These are phyloP conservation scores for Tarsius wallacei DNA, from an alignment of 2,797 vertebrate species.

Conservation along the genomic window DNA sequence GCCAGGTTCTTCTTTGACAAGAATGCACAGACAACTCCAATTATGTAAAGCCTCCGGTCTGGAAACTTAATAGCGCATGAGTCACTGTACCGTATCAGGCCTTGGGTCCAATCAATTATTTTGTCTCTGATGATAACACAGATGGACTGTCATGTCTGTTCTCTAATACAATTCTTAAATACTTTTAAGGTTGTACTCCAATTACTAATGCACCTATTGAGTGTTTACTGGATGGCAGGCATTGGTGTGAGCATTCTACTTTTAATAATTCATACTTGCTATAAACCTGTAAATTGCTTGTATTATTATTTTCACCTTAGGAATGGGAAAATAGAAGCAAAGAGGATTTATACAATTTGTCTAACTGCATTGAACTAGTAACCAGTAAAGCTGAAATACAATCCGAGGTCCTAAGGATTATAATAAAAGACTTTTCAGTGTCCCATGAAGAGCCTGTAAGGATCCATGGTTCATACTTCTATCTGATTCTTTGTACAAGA, in stretches of 20 bases:
- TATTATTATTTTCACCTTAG: background rate
- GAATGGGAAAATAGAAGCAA: background rate
- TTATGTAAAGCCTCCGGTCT: background rate
- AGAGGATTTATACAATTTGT: background rate
- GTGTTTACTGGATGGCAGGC: background rate
- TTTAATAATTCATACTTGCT: background rate
- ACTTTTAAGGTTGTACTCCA: background rate
- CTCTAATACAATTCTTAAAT: conserved; percentile 49
- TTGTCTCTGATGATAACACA: conserved; percentile 38
- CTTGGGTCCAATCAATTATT: background rate
- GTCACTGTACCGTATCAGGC: background rate
- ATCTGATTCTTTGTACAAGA: background rate
- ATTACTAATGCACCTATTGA: background rate
- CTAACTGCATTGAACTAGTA: background rate
- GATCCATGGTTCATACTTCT: background rate
- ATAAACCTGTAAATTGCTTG: background rate
- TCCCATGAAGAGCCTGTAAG: background rate
- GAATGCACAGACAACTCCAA: background rate
- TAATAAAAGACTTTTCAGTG: background rate
- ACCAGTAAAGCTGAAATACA: background rate
- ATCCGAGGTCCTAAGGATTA: background rate
- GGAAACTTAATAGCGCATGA: background rate
- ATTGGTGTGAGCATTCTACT: background rate
- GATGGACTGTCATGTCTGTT: background rate
- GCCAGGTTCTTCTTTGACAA: background rate